phyloP scores from a whole-genome alignment of 2,888 invertebrate species.

The Aporophyla lueneburgensis region DNA sequence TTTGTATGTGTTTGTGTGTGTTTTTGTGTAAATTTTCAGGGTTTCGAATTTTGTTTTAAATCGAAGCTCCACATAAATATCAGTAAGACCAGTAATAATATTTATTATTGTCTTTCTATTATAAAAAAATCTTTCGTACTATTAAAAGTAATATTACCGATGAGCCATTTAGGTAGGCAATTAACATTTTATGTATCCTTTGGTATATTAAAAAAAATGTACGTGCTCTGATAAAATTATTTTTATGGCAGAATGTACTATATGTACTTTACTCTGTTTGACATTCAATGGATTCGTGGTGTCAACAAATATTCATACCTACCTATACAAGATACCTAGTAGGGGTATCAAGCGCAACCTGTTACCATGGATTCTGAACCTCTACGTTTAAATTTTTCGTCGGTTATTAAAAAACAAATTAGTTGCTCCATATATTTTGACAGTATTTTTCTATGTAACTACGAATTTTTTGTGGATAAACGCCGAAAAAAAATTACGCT shows the following conservation, averaged over 20 bases:
- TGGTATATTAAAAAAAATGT: background rate
- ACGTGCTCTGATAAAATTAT: background rate
- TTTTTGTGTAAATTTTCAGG: background rate
- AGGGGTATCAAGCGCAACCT: background rate
- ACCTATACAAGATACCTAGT: background rate
- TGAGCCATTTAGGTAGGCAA: background rate
- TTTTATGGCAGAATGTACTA: background rate
- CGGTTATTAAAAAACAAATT: too few species aligned
- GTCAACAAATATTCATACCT: background rate
- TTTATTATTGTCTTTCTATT: background rate
- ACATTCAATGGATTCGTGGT: background rate
- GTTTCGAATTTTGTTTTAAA: background rate
- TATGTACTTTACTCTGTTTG: background rate
- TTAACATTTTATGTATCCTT: background rate
- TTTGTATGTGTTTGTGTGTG: too few species aligned
- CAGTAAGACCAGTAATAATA: background rate
- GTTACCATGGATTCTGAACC: background rate
- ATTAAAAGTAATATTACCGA: background rate
- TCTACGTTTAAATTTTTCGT: too few species aligned
- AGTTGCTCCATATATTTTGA: background rate
- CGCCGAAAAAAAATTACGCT: too few species aligned
- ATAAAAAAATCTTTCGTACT: background rate
- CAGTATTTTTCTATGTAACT: too few species aligned
- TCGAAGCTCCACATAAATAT: background rate
- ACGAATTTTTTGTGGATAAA: too few species aligned